phyloP scores from a whole-genome alignment of 1,140 invertebrate species.

The Xylocopa sonorina region DNA sequence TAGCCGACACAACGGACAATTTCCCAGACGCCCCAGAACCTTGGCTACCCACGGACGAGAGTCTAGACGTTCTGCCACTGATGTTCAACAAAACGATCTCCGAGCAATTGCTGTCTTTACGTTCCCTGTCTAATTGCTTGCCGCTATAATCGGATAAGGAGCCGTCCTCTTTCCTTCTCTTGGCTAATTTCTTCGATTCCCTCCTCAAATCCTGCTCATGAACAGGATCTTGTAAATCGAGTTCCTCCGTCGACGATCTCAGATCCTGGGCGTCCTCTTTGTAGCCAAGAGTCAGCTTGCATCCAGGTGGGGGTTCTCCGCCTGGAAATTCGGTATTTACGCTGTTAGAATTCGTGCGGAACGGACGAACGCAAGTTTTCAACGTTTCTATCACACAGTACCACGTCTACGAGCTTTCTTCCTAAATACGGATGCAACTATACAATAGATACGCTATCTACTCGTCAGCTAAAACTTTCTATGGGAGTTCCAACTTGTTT shows the following conservation, averaged over 20 bases:
- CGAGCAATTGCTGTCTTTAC: conserved; percentile 90
- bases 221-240: conserved; percentile 88
- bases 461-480: too few relatives aligned
- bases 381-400: too few relatives aligned
- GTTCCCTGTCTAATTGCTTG: conserved; percentile 83
- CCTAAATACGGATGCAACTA: too few relatives aligned
- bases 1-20: conserved; percentile 77
- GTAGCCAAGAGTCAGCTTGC: conserved; percentile 84
- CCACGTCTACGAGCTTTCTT: too few relatives aligned
- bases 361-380: too few relatives aligned
- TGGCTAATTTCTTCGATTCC: conserved; percentile 75
- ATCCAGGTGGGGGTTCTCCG: conserved; percentile 74
- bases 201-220: conserved; percentile 82
- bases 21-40: conserved; percentile 87
- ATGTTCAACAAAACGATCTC: conserved; percentile 91
- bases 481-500: too few relatives aligned
- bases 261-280: conserved; percentile 91
- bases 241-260: conserved; percentile 92
- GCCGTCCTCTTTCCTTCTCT: conserved; percentile 82
- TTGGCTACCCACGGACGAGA: conserved; percentile 87
- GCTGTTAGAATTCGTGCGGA: too few relatives aligned
- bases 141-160: conserved; percentile 80
- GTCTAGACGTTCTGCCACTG: conserved; percentile 90
- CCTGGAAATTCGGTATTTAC: conserved; percentile 53
- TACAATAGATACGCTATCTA: too few relatives aligned